Evolutionary conservation across 53 echinoderm and acorn worm species (phyloP), one percentile per base, ranked within the genome.

Genomic region (Echinarachnius parma): DNA sequence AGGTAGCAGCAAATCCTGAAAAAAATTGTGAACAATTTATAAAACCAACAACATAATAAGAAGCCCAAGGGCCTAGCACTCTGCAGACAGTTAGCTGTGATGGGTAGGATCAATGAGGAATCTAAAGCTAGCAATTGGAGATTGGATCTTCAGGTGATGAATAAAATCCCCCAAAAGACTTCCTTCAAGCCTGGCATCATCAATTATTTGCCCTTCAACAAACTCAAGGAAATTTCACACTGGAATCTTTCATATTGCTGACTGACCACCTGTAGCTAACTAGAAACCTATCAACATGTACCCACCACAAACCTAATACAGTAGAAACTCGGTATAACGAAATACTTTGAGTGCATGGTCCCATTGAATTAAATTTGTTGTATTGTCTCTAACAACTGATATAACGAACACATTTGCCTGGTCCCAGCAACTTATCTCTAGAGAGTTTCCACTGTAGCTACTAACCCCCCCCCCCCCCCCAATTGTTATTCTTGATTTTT

Each of bases 1-100:
- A 59, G 59, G 59, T 59, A 59, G 31, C 28, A 26, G 26, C 26
- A 10, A 28, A 59, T 59, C 59, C 59, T 59, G 59, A 28, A 59
- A 59, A 59, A 31, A 59, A 59, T 26, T 55, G 56, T 39, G 39
- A 39, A 39, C 7, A 39, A 39, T 39, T 39, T 39, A 39, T 39
- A 39, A 39, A 39, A 39, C 13, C 39, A 39, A 39, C 39, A 39
- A 39, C 39, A 39, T 39, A 39, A 39, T 39, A 39, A 39, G 39
- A 39, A 39, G 39, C 39, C 39, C 39, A 39, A 39, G 39, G 39
- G 39, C 39, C 39, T 39, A 39, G 39, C 39, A 39, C 39, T 39
- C 39, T 39, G 39, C 39, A 9, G 39, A 39, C 39, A 39, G 39
- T 39, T 39, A 39, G 39, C 39, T 39, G 39, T 39, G 39, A 39